These are phyloP conservation scores for Piezodorus guildinii DNA, from an alignment of 1,140 invertebrate genomes.

Conservation along the genomic window DNA sequence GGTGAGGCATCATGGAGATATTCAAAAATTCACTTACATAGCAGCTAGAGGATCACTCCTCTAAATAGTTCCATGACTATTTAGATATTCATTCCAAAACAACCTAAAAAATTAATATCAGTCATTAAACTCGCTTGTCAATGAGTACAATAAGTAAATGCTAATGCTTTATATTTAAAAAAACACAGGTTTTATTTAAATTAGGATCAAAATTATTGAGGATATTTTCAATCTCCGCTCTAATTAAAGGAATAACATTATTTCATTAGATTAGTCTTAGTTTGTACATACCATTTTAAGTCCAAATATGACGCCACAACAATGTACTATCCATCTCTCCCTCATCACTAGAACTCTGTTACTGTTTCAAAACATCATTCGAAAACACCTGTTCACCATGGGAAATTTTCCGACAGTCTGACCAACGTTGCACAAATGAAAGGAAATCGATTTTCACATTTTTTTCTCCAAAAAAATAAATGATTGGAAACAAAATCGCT, in stretches of 20 bases:
- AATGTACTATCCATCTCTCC: not conserved
- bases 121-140: too few species aligned
- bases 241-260: too few species aligned
- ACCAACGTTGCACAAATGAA: conserved; percentile 34
- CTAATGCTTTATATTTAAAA: too few species aligned
- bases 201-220: too few species aligned
- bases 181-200: too few species aligned
- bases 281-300: too few species aligned
- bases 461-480: not conserved
- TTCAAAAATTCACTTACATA: not conserved
- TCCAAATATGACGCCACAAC: not conserved
- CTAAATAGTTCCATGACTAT: not conserved
- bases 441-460: conserved; percentile 11
- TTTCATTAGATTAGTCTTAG: too few species aligned
- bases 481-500: too few species aligned
- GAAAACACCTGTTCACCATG: conserved; percentile 51
- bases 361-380: conserved; percentile 29
- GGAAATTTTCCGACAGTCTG: conserved; percentile 47
- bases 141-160: too few species aligned
- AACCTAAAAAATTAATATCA: too few species aligned
- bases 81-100: not conserved
- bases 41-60: not conserved
- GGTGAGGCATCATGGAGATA: conserved; percentile 50
- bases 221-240: too few species aligned
- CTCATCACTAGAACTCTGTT: conserved; percentile 3